Percentiles rank a stretch among this genome's conserved stretches.
These are phyloP conservation scores for Drosophila bunnanda DNA, from an alignment of 2,888 invertebrate genomes.

Conservation along the genomic window DNA sequence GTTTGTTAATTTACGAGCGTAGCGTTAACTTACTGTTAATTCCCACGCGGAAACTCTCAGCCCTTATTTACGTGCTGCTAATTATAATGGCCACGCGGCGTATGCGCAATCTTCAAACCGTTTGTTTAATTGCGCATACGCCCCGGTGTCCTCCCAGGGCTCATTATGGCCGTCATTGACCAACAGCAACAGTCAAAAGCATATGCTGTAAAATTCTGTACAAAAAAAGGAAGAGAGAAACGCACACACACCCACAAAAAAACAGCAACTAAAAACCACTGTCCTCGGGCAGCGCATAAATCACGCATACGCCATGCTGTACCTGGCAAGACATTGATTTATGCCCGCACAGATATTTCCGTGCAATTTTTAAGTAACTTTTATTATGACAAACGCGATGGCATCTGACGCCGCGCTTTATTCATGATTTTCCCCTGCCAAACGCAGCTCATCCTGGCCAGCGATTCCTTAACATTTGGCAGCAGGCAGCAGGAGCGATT, in stretches of 20 bases:
- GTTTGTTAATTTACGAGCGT: constrained; percentile 36
- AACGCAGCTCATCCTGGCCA: constrained; percentile 24
- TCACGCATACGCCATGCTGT: constrained; percentile 44
- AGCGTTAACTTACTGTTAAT: constrained; percentile 5
- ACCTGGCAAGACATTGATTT: constrained; percentile 64
- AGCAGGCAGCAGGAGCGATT: constrained; percentile 36
- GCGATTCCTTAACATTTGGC: constrained; percentile 35
- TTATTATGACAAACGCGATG: constrained; percentile 73
- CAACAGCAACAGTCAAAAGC: constrained; percentile 2
- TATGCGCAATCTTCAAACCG: constrained; percentile 23
- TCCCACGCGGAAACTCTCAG: background rate
- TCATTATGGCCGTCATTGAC: constrained; percentile 43
- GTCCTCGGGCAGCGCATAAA: constrained; percentile 34
- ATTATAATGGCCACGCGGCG: constrained; percentile 19
- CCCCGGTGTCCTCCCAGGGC: constrained; percentile 22
- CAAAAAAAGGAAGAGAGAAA: background rate
- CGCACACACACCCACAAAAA: too few species aligned
- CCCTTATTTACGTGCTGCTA: constrained; percentile 9
- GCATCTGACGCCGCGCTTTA: constrained; percentile 28
- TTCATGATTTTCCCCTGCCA: constrained; percentile 32
- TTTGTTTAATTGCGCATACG: constrained; percentile 29
- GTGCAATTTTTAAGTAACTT: constrained; percentile 71
- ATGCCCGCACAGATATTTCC: constrained; percentile 62
- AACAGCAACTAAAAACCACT: constrained; percentile 6
- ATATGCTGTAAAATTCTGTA: background rate